phyloP scores from a whole-genome alignment of 2,113 vertebrate genomes.

The Notiomystis cincta region DNA sequence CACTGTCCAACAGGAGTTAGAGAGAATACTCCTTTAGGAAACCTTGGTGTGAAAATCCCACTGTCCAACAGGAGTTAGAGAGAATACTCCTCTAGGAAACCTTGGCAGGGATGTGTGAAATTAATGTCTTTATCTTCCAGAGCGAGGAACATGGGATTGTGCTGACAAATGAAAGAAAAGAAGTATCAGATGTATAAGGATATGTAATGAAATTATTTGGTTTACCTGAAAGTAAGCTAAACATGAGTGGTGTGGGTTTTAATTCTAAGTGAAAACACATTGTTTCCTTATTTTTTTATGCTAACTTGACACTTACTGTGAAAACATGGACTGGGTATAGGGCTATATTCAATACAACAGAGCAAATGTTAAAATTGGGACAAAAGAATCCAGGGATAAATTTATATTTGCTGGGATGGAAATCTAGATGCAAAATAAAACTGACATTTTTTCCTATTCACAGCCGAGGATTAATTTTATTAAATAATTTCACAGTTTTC shows the following conservation, averaged over 20 bases:
- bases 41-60: background rate
- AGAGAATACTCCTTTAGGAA: background rate
- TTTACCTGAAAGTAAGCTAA: background rate
- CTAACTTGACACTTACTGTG: conserved; percentile 4
- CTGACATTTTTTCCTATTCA: conserved; percentile 55
- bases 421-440: conserved; percentile 41
- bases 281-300: background rate
- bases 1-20: background rate
- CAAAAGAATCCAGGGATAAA: conserved; percentile 24
- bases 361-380: conserved; percentile 10
- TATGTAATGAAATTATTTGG: background rate
- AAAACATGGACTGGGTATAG: background rate
- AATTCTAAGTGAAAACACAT: background rate
- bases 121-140: background rate
- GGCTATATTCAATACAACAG: background rate
- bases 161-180: background rate
- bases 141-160: background rate
- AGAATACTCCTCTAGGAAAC: background rate
- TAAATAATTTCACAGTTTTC: conserved; percentile 37
- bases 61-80: background rate
- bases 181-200: background rate
- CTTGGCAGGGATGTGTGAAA: background rate
- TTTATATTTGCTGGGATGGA: conserved; percentile 31
- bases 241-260: background rate
- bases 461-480: conserved; percentile 38